Conservation (phyloP, 2,797 vertebrate genomes). For the Triplophysa bombifrons region DNA sequence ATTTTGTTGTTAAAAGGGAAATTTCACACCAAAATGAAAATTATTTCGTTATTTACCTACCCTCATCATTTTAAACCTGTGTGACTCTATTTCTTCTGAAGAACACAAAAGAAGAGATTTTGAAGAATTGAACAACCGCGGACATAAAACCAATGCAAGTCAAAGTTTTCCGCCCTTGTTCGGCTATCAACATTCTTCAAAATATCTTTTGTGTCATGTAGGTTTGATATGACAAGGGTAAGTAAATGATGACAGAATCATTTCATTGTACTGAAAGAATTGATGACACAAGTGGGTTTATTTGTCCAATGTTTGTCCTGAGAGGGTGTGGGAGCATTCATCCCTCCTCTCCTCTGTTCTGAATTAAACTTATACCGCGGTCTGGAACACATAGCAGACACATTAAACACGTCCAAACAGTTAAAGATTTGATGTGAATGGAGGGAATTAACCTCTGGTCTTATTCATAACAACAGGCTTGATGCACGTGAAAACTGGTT, state of each 20-base stretch:
- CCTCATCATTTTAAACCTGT: too few species aligned
- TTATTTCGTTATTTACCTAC: too few species aligned
- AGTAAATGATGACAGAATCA: too few species aligned
- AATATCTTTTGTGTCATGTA: too few species aligned
- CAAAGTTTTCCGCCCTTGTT: too few species aligned
- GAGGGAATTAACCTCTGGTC: slow-evolving; percentile 5
- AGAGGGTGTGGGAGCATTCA: slow-evolving; percentile 11
- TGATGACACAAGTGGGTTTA: slow-evolving; percentile 29
- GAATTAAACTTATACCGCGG: slow-evolving; percentile 22
- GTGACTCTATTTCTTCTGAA: too few species aligned
- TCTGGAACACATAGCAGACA: slow-evolving; percentile 11
- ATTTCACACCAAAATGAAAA: too few species aligned
- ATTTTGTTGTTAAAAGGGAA: background rate
- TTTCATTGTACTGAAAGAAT: background rate
- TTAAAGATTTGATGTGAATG: slow-evolving; percentile 32
- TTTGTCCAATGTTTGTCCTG: slow-evolving; percentile 28
- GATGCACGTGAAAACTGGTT: background rate
- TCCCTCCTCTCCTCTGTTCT: slow-evolving; percentile 34
- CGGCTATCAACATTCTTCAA: too few species aligned
- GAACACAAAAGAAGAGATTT: background rate
- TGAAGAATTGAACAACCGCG: too few species aligned
- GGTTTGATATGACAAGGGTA: too few species aligned
- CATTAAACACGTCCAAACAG: slow-evolving; percentile 8
- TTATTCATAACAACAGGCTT: slow-evolving; percentile 42
- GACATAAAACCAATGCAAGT: too few species aligned